Base-by-base conservation (phyloP, 1,140 invertebrate genomes). In the Tetramorium parvispinum region DNA sequence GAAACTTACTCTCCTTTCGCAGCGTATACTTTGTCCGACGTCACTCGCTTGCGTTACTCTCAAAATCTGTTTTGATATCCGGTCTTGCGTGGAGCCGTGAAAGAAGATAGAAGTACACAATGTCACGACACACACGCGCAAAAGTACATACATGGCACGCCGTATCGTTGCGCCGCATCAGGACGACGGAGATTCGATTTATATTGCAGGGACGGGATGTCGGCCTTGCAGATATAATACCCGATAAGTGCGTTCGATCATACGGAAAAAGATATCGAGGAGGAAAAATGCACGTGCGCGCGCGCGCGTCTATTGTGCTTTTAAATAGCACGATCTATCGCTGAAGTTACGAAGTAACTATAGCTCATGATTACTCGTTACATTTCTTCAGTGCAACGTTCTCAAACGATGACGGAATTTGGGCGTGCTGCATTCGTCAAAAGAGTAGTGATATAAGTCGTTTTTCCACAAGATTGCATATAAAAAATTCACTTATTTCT, bases 211-310 rank as follows among this genome's bases (percentile, higher is more conserved):
- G 53, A 40, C 43, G 66, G 27, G 79, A 59, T 57, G 66, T 13
- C 78, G 37, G 24, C n/a, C n/a, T 10, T 53, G 51, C 51, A 37
- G 55, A 82, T 82, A 59, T 82, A 71, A 70, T 71, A 71, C 51
- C 27, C 65, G 63, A 82, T 82, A 82, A 46, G 79, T 82, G 55
- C 18, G 68, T 82, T 82, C 51, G 66, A 82, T 73, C 66, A 65
- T 18, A 55, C 32, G 53, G 57, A 77, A 77, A 77, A 77, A 77
- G 57, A 77, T 13, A 40, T 46, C 21, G 57, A 61, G 40, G 24
- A 49, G 57, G 75, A 61, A 77, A 77, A 77, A 77, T 77, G 55
- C 21, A 32, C 32, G 3, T 32, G 32, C 73, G 24, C 21, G 73
- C 55, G 40, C 75, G 75, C 55, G 8, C 24, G 24, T 43, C 55